Base-by-base conservation (phyloP, 2,888 invertebrate species). In the Liodrosophila aerea region DNA sequence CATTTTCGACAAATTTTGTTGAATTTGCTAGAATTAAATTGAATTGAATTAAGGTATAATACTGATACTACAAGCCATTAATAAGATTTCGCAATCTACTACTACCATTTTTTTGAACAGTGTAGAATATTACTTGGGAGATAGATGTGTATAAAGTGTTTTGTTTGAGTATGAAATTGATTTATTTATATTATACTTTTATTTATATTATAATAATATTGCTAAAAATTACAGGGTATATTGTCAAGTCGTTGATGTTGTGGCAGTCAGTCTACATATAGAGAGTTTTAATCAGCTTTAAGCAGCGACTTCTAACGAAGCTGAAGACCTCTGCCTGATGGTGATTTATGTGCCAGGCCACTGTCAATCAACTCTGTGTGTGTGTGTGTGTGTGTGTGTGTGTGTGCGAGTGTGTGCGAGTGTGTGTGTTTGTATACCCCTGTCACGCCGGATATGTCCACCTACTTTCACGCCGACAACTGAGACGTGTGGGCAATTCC, bases 371-470 rank as follows among this genome's bases (percentile, higher is more conserved):
- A 74, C 40, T 33, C 51, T 43, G 37, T 13, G 37, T 63, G 43
- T 50, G 15, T 12, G 27, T 47, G 36, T 44, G 15, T 41, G 41
- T 44, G 33, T 53, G 36, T 50, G 40, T 54, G 15, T 44, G 31
- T 52, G 39, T 52, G 39, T 39, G 56, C 45, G 40, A 50, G 30
- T 51, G 22, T 60, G 34, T 45, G 30, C 46, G 44, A 4, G n/a
- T 36, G 31, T 54, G 62, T 52, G 43, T 56, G 15, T 71, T 45
- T 54, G 47, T 36, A 53, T 41, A 51, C 43, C 60, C 56, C 73
- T 72, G 73, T 62, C 54, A 73, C 58, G 61, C 66, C 78, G 82
- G 85, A 78, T 74, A 82, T 77, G 78, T 78, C 85, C 85, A 85
- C 78, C 82, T 81, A 84, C 85, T 78, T 81, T 81, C 77, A 84